phyloP scores from a whole-genome alignment of 2,888 invertebrate genomes.

The Lysandra coridon region DNA sequence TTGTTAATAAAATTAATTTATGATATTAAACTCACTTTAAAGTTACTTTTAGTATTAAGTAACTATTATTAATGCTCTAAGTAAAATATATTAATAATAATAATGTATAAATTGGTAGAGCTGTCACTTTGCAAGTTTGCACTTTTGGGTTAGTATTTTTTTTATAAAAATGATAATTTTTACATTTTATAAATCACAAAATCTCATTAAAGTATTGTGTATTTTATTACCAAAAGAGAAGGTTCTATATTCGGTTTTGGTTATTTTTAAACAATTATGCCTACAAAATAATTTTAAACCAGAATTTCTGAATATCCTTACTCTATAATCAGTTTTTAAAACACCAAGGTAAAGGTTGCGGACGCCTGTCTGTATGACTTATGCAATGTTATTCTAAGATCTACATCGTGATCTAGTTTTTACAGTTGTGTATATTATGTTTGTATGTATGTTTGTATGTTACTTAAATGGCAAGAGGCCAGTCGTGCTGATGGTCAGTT shows the following conservation, averaged over 20 bases:
- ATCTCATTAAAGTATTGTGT: no score
- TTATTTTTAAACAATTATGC: no score
- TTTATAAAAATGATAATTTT: no score
- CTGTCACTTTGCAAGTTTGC: no score
- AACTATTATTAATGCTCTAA: no score
- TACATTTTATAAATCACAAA: no score
- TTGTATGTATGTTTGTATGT: neutral
- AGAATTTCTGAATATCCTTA: neutral
- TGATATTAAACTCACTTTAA: neutral
- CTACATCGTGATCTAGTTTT: conserved; percentile 4
- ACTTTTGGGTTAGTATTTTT: no score
- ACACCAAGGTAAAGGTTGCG: neutral
- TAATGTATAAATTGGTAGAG: no score
- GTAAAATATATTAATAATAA: no score
- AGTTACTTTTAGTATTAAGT: no score
- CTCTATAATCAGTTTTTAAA: neutral
- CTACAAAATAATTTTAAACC: neutral
- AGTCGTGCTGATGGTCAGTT: conserved; percentile 20
- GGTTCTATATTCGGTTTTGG: no score
- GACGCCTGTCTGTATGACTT: conserved; percentile 5
- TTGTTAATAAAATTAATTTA: conserved; percentile 2
- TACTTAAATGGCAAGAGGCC: conserved; percentile 6
- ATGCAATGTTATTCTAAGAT: neutral
- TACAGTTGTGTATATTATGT: neutral
- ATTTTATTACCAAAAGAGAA: no score